These are phyloP conservation scores for Temnothorax rugatulus DNA, from an alignment of 2,888 invertebrate species.

Conservation along the genomic window DNA sequence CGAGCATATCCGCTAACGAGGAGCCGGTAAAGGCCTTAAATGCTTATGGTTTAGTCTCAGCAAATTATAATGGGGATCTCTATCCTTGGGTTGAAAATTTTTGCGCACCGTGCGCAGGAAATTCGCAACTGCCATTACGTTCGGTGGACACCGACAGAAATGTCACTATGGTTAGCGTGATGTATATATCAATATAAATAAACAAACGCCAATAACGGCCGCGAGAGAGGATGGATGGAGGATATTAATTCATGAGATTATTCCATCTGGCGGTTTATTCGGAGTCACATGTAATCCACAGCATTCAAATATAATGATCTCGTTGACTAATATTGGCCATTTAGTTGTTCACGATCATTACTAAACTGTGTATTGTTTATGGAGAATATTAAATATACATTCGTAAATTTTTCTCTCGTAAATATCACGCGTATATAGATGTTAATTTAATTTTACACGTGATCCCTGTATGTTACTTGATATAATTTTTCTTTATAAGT, in stretches of 20 bases:
- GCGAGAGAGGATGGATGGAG: not conserved
- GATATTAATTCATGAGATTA: conserved; percentile 42
- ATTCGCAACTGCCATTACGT: not conserved
- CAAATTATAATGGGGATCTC: conserved; percentile 17
- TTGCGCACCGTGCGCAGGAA: too few species aligned
- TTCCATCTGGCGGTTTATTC: conserved; percentile 16
- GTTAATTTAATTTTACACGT: not conserved
- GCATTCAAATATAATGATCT: conserved; percentile 28
- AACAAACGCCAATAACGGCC: conserved; percentile 29
- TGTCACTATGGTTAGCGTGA: not conserved
- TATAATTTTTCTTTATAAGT: conserved; percentile 1
- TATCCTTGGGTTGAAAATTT: not conserved
- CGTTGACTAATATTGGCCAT: conserved; percentile 10
- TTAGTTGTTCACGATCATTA: not conserved
- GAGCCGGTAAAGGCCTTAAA: not conserved
- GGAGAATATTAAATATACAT: not conserved
- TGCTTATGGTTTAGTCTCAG: not conserved
- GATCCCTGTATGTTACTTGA: not conserved
- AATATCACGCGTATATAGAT: not conserved
- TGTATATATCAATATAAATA: conserved; percentile 24
- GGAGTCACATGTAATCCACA: conserved; percentile 16
- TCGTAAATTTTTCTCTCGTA: not conserved
- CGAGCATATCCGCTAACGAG: conserved; percentile 4
- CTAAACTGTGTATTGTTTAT: not conserved
- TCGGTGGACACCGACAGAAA: not conserved